Conservation (phyloP, 2,113 vertebrate species). For the Ploceus nigricollis region DNA sequence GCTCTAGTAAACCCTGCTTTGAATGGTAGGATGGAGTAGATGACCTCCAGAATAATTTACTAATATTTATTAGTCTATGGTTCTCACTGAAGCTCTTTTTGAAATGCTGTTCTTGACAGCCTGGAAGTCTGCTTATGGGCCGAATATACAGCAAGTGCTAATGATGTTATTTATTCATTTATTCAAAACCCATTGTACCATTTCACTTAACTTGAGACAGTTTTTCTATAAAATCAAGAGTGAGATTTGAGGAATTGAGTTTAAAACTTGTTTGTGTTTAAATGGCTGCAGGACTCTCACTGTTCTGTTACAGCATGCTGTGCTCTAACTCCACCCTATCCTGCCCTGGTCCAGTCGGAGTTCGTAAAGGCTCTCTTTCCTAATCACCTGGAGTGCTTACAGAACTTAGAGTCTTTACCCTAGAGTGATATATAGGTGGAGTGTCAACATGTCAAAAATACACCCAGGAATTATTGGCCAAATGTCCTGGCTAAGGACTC, state of each 20-base stretch:
- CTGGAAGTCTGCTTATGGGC: background rate
- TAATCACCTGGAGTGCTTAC: background rate
- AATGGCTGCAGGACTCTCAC: background rate
- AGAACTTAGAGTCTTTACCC: background rate
- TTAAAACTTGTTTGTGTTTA: background rate
- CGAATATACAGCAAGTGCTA: background rate
- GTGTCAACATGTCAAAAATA: background rate
- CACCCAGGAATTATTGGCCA: background rate
- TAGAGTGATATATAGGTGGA: no score
- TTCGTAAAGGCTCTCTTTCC: background rate
- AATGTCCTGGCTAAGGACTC: background rate
- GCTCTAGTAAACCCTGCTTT: background rate
- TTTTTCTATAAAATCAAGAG: background rate
- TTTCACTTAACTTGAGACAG: background rate
- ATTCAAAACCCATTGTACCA: background rate
- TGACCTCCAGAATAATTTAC: background rate
- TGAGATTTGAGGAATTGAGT: background rate
- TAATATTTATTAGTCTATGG: background rate
- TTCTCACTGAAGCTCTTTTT: background rate
- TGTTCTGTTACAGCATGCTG: background rate
- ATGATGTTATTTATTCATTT: background rate
- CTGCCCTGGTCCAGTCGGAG: background rate
- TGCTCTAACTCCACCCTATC: background rate
- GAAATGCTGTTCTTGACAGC: background rate
- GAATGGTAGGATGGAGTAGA: background rate